Conservation (phyloP, 1,140 invertebrate species). For the Pogonomyrmex californicus region DNA sequence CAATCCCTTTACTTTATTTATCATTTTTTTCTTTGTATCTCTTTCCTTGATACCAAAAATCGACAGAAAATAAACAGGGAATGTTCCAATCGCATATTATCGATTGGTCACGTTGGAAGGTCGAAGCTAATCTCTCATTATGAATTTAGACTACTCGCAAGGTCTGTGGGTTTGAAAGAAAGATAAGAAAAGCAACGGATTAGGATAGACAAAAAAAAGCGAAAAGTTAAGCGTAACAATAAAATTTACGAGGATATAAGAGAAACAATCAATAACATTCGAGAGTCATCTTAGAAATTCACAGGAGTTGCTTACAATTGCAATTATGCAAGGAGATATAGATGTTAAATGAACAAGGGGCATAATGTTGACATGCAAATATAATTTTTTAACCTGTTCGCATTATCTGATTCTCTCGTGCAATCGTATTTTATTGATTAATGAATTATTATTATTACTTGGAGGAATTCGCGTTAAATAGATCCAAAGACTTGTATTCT, state of each 20-base stretch:
- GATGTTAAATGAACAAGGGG: slow-evolving; percentile 42
- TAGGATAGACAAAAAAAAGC: not conserved
- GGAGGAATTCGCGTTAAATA: slow-evolving; percentile 10
- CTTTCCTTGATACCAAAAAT: not conserved
- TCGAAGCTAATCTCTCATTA: not conserved
- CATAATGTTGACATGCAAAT: slow-evolving; percentile 64
- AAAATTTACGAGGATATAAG: slow-evolving; percentile 27
- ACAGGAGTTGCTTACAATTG: not conserved
- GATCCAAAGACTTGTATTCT: slow-evolving; percentile 69
- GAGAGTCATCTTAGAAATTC: slow-evolving; percentile 26
- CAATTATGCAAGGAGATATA: not conserved
- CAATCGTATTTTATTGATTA: slow-evolving; percentile 68
- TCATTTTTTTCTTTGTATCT: slow-evolving; percentile 26
- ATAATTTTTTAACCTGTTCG: slow-evolving; percentile 76
- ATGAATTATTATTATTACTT: slow-evolving; percentile 46
- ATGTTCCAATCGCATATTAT: not conserved
- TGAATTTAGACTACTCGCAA: not conserved
- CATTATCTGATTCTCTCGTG: slow-evolving; percentile 77
- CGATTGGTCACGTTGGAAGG: not conserved
- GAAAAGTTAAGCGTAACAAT: slow-evolving; percentile 15
- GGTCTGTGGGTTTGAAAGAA: not conserved
- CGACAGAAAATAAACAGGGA: not conserved
- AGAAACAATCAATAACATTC: not conserved
- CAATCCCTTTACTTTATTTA: slow-evolving; percentile 4
- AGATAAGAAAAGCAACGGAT: not conserved